Evolutionary conservation across 2,888 invertebrate species (phyloP).

Genomic region (Eledona agricola): DNA sequence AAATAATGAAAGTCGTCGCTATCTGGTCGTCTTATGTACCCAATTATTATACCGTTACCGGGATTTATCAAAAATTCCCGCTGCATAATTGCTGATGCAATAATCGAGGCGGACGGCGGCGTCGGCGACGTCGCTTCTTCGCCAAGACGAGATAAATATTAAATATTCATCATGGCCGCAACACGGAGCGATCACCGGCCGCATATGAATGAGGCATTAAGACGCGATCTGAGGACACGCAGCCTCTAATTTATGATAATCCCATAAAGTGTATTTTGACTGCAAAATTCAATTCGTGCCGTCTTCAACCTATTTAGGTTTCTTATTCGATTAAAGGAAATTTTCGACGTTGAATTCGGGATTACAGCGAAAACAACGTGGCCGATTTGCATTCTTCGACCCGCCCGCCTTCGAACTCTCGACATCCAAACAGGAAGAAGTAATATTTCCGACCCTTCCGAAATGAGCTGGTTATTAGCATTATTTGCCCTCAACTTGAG

Average conservation of each 20-base stretch:
- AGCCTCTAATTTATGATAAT: constrained; percentile 58
- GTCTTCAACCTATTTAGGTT: constrained; percentile 40
- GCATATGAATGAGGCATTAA: constrained; percentile 59
- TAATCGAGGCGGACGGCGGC: constrained; percentile 36
- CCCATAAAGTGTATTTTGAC: constrained; percentile 56
- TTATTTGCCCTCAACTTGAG: too few species aligned
- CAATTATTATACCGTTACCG: constrained; percentile 31
- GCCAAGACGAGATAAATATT: constrained; percentile 51
- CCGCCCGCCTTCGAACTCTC: constrained; percentile 19
- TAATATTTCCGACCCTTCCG: constrained; percentile 13
- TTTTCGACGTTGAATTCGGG: constrained; percentile 30
- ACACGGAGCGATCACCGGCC: constrained; percentile 52
- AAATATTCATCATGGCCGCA: constrained; percentile 58
- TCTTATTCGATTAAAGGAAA: constrained; percentile 38
- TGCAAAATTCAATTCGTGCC: constrained; percentile 51
- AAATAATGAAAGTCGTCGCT: constrained; percentile 44
- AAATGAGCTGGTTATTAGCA: constrained; percentile 29
- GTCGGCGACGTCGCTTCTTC: constrained; percentile 27
- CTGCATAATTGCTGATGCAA: constrained; percentile 27
- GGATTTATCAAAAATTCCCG: constrained; percentile 15
- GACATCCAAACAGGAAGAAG: constrained; percentile 26
- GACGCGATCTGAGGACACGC: constrained; percentile 48
- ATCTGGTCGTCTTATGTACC: constrained; percentile 37
- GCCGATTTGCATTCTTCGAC: constrained; percentile 29
- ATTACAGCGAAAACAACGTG: constrained; percentile 31